These are phyloP conservation scores for Mohoua ochrocephala DNA, from an alignment of 2,113 vertebrate genomes.

Conservation along the genomic window DNA sequence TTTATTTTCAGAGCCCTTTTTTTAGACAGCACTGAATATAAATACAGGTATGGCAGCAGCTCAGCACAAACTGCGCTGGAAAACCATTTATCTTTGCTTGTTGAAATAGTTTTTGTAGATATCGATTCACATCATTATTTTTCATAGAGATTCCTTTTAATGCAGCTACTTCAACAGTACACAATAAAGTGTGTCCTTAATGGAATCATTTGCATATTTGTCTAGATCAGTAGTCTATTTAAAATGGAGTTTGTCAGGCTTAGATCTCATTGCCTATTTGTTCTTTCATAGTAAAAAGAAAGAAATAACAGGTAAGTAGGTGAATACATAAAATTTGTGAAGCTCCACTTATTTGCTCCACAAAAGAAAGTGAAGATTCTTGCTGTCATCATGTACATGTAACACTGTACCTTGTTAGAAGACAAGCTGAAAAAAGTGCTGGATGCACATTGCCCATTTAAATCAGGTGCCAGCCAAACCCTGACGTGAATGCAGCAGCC, in stretches of 20 bases:
- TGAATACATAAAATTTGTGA: background rate
- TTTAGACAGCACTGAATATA: background rate
- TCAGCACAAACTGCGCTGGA: background rate
- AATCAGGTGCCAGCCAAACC: background rate
- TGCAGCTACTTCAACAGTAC: background rate
- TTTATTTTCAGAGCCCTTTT: background rate
- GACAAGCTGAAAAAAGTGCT: background rate
- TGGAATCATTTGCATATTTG: background rate
- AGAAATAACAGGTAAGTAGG: background rate
- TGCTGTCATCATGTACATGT: background rate
- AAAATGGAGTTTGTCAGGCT: background rate
- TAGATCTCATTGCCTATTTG: background rate
- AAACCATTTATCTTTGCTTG: background rate
- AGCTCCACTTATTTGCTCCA: background rate
- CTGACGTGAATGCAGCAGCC: background rate
- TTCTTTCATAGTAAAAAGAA: background rate
- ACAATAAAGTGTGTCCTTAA: background rate
- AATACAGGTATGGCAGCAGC: background rate
- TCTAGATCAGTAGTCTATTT: background rate
- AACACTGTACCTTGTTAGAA: background rate
- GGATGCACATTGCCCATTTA: background rate
- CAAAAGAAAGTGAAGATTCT: background rate
- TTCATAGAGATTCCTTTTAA: background rate
- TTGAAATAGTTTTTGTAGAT: constrained; percentile 1
- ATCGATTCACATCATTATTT: background rate